Base-by-base conservation (phyloP, 2,888 invertebrate genomes). In the Rhamnusium bicolor region DNA sequence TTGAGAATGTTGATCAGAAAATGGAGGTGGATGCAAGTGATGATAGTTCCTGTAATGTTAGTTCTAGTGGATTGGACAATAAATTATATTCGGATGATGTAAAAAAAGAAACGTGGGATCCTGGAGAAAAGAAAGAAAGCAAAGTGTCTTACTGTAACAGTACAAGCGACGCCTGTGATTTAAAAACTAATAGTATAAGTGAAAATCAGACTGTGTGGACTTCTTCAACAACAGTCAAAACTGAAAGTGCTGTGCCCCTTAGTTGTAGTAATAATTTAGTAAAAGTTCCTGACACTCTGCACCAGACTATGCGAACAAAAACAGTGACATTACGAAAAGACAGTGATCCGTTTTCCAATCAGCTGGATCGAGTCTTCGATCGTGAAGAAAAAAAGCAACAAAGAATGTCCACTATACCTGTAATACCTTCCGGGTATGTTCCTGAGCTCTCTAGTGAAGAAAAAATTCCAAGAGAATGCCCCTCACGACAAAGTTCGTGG, bases 401-500 rank as follows among this genome's bases (percentile, higher is more conserved):
- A 67, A 81, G 86, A 61, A 84, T 87, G 85, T 84, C 87, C 32
- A 79, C 84, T 69, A 79, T 83, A 77, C 87, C 78, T 85, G 86
- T 79, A 84, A 87, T 83, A 85, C 89, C 78, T 88, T 89, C 79
- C 2, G 68, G 70, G 18, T 67, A 51, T 47, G 27, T 56, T 24
- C 77, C 79, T 1, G 84, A 85, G 67, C 68, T 76, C 16, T 60
- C 81, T 40, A 77, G 61, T 21, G 85, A 85, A 21, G 83, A 83
- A 24, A 75, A 72, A 51, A n/a, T 65, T 16, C 80, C 84, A 10
- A 84, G 90, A 27, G 90, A 91, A 40, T 90, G 90, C 49, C 91
- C 92, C 1, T 92, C 92, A 78, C 89, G 94, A 32, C 94, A 94
- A 86, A 93, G 93, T 87, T 94, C 94, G 61, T 94, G 94, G 94